phyloP scores from a whole-genome alignment of 2,113 vertebrate species.

The Dascyllus trimaculatus region DNA sequence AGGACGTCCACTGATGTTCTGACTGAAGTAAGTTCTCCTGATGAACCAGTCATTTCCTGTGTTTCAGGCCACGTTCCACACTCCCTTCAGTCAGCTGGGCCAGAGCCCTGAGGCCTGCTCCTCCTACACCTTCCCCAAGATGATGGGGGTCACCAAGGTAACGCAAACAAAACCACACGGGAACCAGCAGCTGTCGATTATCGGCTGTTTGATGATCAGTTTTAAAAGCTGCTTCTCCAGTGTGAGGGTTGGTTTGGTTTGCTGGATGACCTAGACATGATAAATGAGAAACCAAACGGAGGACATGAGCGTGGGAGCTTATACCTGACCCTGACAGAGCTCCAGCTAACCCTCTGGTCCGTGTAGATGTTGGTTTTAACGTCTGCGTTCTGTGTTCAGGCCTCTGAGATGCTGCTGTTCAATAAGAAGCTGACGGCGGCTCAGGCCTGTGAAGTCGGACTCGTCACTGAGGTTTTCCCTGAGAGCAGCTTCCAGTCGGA shows the following conservation, averaged over 20 bases:
- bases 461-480: slow-evolving; percentile 94
- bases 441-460: slow-evolving; percentile 88
- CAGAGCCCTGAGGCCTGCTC: slow-evolving; percentile 79
- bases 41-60: background rate
- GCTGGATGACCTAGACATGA: too few relatives aligned
- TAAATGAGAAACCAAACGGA: too few relatives aligned
- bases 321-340: too few relatives aligned
- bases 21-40: too few relatives aligned
- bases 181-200: too few relatives aligned
- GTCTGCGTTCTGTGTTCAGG: slow-evolving; percentile 74
- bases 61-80: slow-evolving; percentile 75
- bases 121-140: slow-evolving; percentile 75
- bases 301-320: too few relatives aligned
- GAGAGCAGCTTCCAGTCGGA: slow-evolving; percentile 90
- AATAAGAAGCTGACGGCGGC: slow-evolving; percentile 92
- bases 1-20: too few relatives aligned
- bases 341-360: too few relatives aligned
- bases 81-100: slow-evolving; percentile 76
- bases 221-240: too few relatives aligned
- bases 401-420: slow-evolving; percentile 92
- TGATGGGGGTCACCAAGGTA: slow-evolving; percentile 72
- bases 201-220: too few relatives aligned
- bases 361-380: too few relatives aligned
- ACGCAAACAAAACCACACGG: background rate
- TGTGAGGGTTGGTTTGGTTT: too few relatives aligned